A percentile compares a stretch with the other conserved stretches of the same genome.
These are phyloP conservation scores for Tortrix viridana DNA, from an alignment of 2,888 invertebrate species.

Conservation along the genomic window DNA sequence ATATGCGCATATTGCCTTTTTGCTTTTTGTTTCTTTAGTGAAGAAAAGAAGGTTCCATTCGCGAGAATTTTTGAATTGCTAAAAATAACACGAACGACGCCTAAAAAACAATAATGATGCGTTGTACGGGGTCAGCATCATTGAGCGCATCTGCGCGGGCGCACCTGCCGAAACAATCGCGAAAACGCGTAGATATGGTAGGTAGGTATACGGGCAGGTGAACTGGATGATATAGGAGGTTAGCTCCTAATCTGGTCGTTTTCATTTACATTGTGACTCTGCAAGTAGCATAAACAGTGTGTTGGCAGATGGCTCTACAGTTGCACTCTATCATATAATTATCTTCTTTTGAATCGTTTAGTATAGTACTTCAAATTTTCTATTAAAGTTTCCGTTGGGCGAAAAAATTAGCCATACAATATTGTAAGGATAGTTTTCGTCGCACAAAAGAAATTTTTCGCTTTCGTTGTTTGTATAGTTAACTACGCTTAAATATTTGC, in stretches of 20 bases:
- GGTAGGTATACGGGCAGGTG: conserved; percentile 62
- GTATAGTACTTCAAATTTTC: no score
- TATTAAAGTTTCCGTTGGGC: no score
- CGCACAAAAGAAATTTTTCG: no score
- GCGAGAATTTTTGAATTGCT: conserved; percentile 10
- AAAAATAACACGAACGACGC: conserved; percentile 30
- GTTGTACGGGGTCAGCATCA: conserved; percentile 44
- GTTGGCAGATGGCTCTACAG: conserved; percentile 22
- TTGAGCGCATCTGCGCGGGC: conserved; percentile 64
- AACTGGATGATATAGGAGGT: conserved; percentile 29
- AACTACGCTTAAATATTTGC: no score
- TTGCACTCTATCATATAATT: no score
- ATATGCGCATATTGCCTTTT: no score
- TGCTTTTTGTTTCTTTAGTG: no score
- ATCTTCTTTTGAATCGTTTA: no score
- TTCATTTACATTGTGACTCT: not conserved
- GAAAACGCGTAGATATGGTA: conserved; percentile 47
- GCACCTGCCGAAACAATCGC: conserved; percentile 69
- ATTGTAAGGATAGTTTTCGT: no score
- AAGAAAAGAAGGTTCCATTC: not conserved
- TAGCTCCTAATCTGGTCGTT: conserved; percentile 26
- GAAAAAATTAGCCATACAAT: no score
- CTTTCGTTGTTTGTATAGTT: no score
- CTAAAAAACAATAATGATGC: conserved; percentile 33
- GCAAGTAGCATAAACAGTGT: not conserved